Percentiles rank a stretch among this genome's conserved stretches.
phyloP scores from a whole-genome alignment of 2,113 vertebrate genomes.

The Aphelocoma coerulescens region DNA sequence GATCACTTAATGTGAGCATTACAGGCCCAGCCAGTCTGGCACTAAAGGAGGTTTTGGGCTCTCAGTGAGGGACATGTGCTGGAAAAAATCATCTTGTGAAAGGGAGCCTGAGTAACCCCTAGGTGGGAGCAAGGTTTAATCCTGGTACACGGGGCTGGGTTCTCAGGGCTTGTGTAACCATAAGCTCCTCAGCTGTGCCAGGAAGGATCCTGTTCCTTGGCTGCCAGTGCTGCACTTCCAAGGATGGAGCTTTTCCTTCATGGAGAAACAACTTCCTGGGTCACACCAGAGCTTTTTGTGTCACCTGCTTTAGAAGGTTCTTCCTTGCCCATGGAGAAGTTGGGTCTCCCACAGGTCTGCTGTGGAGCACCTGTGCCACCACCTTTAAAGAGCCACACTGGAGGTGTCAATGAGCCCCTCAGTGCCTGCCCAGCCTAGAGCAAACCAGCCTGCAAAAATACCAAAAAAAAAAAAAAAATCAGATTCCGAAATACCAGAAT shows the following conservation, averaged over 20 bases:
- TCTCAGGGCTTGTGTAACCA: fast-evolving
- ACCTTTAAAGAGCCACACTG: neutral
- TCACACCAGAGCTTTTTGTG: neutral
- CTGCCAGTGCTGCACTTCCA: neutral
- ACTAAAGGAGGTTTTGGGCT: neutral
- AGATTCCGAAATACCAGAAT: no score
- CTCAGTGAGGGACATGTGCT: neutral
- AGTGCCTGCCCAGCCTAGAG: neutral
- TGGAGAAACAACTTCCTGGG: neutral
- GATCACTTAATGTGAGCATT: neutral
- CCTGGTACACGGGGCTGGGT: neutral
- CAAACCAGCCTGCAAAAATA: no score
- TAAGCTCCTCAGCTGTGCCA: neutral
- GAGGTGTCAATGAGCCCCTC: neutral
- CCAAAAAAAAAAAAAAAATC: no score
- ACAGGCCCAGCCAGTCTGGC: neutral
- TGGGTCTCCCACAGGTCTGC: neutral
- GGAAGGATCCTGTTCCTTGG: neutral
- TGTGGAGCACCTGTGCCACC: neutral
- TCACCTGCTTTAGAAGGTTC: neutral
- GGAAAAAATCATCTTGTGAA: neutral
- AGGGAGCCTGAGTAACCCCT: neutral
- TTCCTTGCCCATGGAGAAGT: neutral
- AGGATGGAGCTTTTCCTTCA: neutral
- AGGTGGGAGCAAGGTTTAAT: neutral